Percentiles rank a stretch among this genome's conserved stretches.
phyloP scores from a whole-genome alignment of 2,797 vertebrate species.

The Oreonectes daqikongensis region DNA sequence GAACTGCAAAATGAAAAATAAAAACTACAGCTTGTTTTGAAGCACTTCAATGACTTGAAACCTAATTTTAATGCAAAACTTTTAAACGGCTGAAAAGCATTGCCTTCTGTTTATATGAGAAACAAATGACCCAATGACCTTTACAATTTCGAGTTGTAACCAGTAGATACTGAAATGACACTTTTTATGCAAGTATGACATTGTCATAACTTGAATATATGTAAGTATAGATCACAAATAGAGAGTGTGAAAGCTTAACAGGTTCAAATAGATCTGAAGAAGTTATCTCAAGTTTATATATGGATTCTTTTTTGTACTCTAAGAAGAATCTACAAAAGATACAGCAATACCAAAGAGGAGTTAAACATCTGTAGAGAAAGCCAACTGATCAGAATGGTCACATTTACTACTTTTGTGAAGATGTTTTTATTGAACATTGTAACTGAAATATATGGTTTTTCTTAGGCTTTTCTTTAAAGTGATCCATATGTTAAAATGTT shows the following conservation, averaged over 20 bases:
- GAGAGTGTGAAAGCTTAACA: no score
- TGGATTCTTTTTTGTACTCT: slow-evolving; percentile 57
- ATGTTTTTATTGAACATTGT: background rate
- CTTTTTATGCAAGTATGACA: slow-evolving; percentile 13
- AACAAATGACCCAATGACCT: slow-evolving; percentile 4
- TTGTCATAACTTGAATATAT: slow-evolving; percentile 25
- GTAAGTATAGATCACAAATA: background rate
- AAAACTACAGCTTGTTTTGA: background rate
- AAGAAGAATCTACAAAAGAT: slow-evolving; percentile 65
- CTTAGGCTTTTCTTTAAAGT: background rate
- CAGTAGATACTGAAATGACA: slow-evolving; percentile 6
- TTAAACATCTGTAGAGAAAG: slow-evolving; percentile 58
- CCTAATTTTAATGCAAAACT: background rate
- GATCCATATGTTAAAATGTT: background rate
- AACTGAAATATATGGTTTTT: background rate
- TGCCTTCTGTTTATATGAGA: slow-evolving; percentile 66
- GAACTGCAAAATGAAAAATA: background rate
- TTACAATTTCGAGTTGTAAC: background rate
- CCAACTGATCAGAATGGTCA: slow-evolving; percentile 26
- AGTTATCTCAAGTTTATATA: slow-evolving; percentile 33
- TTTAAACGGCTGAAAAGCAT: slow-evolving; percentile 35
- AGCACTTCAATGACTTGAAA: background rate
- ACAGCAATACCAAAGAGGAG: slow-evolving; percentile 75
- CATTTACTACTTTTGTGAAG: no score
- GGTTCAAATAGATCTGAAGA: no score